Evolutionary conservation across 2,888 invertebrate species (phyloP), one percentile per base, ranked within the genome.

Genomic region (Altica lythri): DNA sequence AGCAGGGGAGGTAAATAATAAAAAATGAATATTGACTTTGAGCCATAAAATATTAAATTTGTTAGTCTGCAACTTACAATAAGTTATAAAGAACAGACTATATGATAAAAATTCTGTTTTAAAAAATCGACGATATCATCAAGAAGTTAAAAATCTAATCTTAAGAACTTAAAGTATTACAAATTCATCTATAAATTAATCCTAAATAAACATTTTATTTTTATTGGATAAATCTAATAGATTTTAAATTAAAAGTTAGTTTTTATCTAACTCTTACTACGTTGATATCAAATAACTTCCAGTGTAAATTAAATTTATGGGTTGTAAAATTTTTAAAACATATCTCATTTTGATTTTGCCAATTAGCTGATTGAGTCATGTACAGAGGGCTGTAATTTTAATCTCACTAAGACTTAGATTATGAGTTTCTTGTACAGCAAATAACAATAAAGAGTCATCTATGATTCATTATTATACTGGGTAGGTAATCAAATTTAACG

Each of bases 341-440:
- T 13, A 42, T 37, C 46, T 47, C 40, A 30, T 32, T 40, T 25
- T 34, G 53, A 45, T 30, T 53, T 46, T 29, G 40, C 34, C 53
- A 53, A 53, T 42, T 53, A 53, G 46, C 32, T 53, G 46, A 53
- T 53, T 53, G 32, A 53, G 40, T 53, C 53, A 38, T 53, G 53
- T 53, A 37, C 22, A 40, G 30, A 38, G 34, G 29, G 17, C 25
- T 37, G 37, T 37, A 38, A 47, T 27, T 47, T 47, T 10, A 38
- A 27, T n/a, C 9, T 47, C 27, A 22, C 6, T 10, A 19, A 12
- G 6, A 22, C 22, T 40, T 25, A 40, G 40, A 40, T 40, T 40
- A 40, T 40, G 40, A 40, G 40, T 40, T 40, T 40, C 22, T 25
- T 40, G 10, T 40, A 40, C 40, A 40, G 40, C 22, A 40, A 22